Base-by-base conservation (phyloP, 1,140 invertebrate genomes). In the Halictus rubicundus region DNA sequence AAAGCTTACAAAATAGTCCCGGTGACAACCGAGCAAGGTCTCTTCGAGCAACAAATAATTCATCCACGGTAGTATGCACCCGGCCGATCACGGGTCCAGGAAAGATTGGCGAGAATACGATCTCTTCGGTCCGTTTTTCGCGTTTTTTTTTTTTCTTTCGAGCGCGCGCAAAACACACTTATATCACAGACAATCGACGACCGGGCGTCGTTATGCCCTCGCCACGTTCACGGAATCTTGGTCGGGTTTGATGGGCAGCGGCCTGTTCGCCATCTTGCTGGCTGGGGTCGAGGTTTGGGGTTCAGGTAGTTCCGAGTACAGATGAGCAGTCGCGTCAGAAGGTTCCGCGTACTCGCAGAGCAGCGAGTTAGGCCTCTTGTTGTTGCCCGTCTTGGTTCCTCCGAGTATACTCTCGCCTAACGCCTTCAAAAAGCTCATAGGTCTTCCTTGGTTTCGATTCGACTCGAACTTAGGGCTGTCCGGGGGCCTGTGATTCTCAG, bases 261-360 rank as follows among this genome's bases (percentile, higher is more conserved):
- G 96, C 78, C 96, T 93, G 80, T 95, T 95, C 27, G 95, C 94
- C 94, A 96, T 95, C 86, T 94, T 95, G 12, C 90, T 92, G 5
- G 93, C 93, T 6, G 92, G 92, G 25, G 93, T 93, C 16, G 94
- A 94, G 54, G 90, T 92, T 69, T 93, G 91, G 1, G 93, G 93
- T 54, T 94, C 94, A 39, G 94, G 93, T 69, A 96, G 92, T 90
- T 96, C 96, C 2, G 96, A 95, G 89, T 97, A 97, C 39, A 96
- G 91, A 91, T 96, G 96, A 1, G 95, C 92, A 14, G 94, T 94
- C 9, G 93, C 94, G 89, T 96, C 96, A 77, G 94, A 94, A 1
- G 96, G 95, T 84, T 96, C 95, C 25, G 96, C 95, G 90, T 96
- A 96, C 81, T 96, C 96, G 80, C 95, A 94, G 2, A 95, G 91